Conservation (phyloP, 2,797 vertebrate species). For the Podarcis siculus region DNA sequence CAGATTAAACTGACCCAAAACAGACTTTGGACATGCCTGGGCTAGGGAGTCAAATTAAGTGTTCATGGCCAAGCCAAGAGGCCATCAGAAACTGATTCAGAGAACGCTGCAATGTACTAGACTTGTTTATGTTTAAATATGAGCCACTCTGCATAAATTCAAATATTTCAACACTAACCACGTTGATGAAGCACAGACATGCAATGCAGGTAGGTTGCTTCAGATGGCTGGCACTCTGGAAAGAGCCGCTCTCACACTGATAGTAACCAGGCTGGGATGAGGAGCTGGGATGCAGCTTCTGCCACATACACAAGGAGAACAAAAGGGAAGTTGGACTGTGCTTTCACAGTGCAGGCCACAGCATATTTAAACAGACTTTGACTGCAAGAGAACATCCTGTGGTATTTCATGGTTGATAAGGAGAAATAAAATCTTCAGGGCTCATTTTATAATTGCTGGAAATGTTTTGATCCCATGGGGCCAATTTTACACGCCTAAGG, state of each 20-base stretch:
- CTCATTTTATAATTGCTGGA: not conserved
- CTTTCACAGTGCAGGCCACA: not conserved
- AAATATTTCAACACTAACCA: not conserved
- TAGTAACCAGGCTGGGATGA: not conserved
- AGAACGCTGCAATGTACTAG: not conserved
- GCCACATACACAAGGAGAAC: not conserved
- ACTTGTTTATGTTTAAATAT: not conserved
- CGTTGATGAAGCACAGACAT: not conserved
- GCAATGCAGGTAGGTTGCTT: not conserved
- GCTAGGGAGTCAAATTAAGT: not conserved
- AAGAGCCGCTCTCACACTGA: not conserved
- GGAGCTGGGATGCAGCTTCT: not conserved
- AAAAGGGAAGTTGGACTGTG: not conserved
- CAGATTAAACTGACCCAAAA: too few species aligned
- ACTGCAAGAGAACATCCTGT: not conserved
- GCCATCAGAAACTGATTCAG: not conserved
- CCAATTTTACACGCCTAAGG: not conserved
- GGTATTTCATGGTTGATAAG: not conserved
- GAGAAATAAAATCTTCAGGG: not conserved
- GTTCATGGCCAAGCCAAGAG: not conserved
- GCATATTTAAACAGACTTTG: not conserved
- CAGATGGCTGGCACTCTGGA: not conserved
- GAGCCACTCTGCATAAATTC: not conserved
- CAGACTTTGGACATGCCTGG: too few species aligned
- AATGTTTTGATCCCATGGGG: not conserved